A percentile compares a stretch with the other conserved stretches of the same genome.
Evolutionary conservation across 2,797 vertebrate species (phyloP).

Genomic region (Hydrolagus colliei): DNA sequence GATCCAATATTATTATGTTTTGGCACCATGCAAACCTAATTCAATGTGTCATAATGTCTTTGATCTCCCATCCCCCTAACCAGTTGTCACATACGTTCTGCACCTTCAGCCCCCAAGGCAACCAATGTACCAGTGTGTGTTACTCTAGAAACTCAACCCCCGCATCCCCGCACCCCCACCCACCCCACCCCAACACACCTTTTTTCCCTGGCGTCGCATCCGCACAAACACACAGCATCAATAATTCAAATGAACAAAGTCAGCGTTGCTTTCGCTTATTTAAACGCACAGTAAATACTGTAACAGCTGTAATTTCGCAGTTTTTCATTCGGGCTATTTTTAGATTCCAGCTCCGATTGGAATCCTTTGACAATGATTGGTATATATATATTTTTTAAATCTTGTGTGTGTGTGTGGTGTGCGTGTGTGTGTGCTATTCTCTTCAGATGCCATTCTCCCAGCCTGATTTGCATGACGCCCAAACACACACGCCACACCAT

Average conservation of each 20-base stretch:
- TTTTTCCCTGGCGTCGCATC: background rate
- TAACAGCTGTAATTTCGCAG: constrained; percentile 42
- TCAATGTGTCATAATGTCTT: background rate
- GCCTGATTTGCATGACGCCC: background rate
- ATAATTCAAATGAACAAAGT: constrained; percentile 57
- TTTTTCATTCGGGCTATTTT: constrained; percentile 38
- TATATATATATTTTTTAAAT: too few relatives aligned
- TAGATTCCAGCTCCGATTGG: constrained; percentile 31
- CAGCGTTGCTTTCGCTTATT: constrained; percentile 47
- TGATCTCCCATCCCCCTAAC: background rate
- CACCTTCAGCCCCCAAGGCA: constrained; percentile 17
- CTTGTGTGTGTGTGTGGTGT: too few relatives aligned
- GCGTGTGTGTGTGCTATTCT: constrained; percentile 28
- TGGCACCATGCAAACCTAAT: background rate
- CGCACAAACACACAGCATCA: constrained; percentile 52
- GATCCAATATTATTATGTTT: background rate
- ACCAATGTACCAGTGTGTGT: background rate
- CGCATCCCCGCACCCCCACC: too few relatives aligned
- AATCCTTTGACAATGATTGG: constrained; percentile 37
- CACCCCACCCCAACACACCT: too few relatives aligned
- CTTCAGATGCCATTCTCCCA: background rate
- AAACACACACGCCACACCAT: background rate
- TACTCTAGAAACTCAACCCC: constrained; percentile 3
- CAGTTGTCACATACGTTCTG: constrained; percentile 12
- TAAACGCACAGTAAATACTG: constrained; percentile 46